phyloP scores from a whole-genome alignment of 2,113 vertebrate species.

The Anhinga anhinga region DNA sequence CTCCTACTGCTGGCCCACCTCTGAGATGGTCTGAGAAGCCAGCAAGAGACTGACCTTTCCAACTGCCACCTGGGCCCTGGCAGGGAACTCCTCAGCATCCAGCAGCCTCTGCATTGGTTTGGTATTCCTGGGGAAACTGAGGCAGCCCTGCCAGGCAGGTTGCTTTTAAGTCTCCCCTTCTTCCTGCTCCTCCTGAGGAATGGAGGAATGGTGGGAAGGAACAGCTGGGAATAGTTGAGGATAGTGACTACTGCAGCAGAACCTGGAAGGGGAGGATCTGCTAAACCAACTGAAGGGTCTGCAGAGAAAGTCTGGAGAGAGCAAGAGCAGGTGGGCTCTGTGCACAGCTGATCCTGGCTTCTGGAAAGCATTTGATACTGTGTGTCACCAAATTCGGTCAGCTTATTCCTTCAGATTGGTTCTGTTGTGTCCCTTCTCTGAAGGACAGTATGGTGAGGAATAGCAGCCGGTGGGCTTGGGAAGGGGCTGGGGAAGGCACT shows the following conservation, averaged over 20 bases:
- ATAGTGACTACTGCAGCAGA: background rate
- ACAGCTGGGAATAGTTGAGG: background rate
- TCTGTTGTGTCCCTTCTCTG: background rate
- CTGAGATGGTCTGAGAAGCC: background rate
- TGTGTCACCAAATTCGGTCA: background rate
- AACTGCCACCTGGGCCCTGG: background rate
- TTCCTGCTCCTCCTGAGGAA: background rate
- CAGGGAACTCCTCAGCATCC: background rate
- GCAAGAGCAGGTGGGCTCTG: background rate
- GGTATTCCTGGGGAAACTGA: background rate
- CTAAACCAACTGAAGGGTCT: background rate
- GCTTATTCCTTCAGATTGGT: background rate
- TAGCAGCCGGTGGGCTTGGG: background rate
- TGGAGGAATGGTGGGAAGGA: background rate
- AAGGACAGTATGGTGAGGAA: background rate
- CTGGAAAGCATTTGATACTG: background rate
- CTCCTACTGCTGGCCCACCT: background rate
- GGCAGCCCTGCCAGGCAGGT: background rate
- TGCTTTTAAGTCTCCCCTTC: background rate
- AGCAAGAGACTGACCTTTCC: background rate
- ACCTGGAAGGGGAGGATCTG: background rate
- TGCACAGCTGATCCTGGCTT: background rate
- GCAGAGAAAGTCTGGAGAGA: background rate
- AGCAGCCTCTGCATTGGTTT: background rate
- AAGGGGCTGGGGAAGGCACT: background rate